These are phyloP conservation scores for Neofelis nebulosa DNA, from an alignment of 2,113 vertebrate species.

Conservation along the genomic window DNA sequence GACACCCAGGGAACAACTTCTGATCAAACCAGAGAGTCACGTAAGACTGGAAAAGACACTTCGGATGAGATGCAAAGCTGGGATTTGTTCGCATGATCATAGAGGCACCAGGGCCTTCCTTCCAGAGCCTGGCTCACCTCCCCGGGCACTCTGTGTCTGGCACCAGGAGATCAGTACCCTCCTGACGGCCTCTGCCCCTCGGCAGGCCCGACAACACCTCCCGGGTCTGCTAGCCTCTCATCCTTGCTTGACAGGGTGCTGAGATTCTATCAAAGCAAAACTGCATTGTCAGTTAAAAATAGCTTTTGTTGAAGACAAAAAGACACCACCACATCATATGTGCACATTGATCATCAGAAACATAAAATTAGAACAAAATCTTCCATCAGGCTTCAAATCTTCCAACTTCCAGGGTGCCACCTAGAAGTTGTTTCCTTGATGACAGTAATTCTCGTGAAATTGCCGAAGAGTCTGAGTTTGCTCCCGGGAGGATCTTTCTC, in stretches of 20 bases:
- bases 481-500: background rate
- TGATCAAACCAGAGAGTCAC: background rate
- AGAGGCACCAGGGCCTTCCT: background rate
- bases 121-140: accelerated
- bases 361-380: background rate
- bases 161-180: background rate
- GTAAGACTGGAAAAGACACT: background rate
- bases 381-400: constrained; percentile 24
- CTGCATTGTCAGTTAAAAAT: background rate
- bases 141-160: too few species aligned
- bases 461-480: background rate
- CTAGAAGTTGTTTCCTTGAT: constrained; percentile 11
- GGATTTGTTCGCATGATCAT: background rate
- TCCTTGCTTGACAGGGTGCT: background rate
- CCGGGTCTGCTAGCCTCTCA: background rate
- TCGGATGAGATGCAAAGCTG: background rate
- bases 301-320: background rate
- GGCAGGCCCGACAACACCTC: background rate
- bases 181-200: background rate
- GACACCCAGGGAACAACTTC: background rate
- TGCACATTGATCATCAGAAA: constrained; percentile 45
- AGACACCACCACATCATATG: background rate
- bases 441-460: constrained; percentile 36
- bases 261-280: background rate
- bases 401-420: background rate